These are phyloP conservation scores for Oedothorax gibbosus DNA, from an alignment of 1,140 invertebrate genomes.

Conservation along the genomic window DNA sequence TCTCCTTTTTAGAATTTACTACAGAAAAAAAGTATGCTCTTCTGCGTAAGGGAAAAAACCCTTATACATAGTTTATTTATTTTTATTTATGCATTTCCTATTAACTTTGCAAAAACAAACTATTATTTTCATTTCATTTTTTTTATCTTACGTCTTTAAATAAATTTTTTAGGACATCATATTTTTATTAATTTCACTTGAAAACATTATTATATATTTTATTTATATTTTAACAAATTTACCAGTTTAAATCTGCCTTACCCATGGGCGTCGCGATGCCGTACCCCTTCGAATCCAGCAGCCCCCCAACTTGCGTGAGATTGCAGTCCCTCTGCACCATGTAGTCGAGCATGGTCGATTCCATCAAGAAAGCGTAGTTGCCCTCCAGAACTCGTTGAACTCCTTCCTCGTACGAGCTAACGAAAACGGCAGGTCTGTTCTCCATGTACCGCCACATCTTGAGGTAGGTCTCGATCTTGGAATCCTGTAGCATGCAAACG, in stretches of 20 bases:
- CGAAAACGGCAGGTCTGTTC: slow-evolving; percentile 85
- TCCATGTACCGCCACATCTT: slow-evolving; percentile 97
- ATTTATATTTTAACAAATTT: too few relatives aligned
- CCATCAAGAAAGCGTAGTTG: slow-evolving; percentile 98
- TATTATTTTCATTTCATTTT: too few relatives aligned
- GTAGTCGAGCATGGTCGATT: slow-evolving; percentile 97
- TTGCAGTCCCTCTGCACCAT: slow-evolving; percentile 96
- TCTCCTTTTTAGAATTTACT: too few relatives aligned
- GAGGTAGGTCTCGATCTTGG: slow-evolving; percentile 93
- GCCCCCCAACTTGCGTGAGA: slow-evolving; percentile 95
- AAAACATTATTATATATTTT: too few relatives aligned
- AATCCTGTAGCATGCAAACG: slow-evolving; percentile 76
- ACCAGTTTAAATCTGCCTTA: neutral
- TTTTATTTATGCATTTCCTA: too few relatives aligned
- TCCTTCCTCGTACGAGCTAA: slow-evolving; percentile 89
- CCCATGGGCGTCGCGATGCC: slow-evolving; percentile 72
- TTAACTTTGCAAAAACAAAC: too few relatives aligned
- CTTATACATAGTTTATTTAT: too few relatives aligned
- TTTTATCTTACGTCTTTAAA: too few relatives aligned
- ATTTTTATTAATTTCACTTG: too few relatives aligned
- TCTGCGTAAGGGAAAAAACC: too few relatives aligned
- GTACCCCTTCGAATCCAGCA: slow-evolving; percentile 89
- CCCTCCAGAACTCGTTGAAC: slow-evolving; percentile 85
- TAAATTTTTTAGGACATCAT: too few relatives aligned
- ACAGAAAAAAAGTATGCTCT: too few relatives aligned